phyloP scores from a whole-genome alignment of 2,888 invertebrate genomes.

The Gastrophysa polygoni region DNA sequence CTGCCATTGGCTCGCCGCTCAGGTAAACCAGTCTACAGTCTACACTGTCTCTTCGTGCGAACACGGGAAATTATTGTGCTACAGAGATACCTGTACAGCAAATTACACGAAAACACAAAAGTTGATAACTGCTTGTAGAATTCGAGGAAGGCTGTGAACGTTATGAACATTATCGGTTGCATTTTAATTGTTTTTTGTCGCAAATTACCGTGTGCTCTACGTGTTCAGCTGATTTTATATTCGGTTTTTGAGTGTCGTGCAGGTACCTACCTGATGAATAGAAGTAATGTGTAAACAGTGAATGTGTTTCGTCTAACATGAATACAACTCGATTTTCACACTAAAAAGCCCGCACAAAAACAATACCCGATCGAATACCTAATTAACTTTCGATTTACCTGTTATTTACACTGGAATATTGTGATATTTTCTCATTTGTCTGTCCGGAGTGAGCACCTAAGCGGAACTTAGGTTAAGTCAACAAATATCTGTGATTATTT shows the following conservation, averaged over 20 bases:
- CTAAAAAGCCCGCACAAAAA: background rate
- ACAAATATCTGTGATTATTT: constrained; percentile 20
- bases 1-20: constrained; percentile 31
- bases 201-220: constrained; percentile 6
- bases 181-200: constrained; percentile 24
- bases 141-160: constrained; percentile 44
- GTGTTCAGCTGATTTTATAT: background rate
- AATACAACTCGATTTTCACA: background rate
- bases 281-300: constrained; percentile 24
- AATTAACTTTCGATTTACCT: constrained; percentile 7
- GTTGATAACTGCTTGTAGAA: constrained; percentile 35
- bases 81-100: constrained; percentile 45
- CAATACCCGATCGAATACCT: constrained; percentile 12
- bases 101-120: constrained; percentile 40
- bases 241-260: constrained; percentile 7
- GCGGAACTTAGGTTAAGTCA: constrained; percentile 43
- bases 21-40: constrained; percentile 58
- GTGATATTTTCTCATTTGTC: constrained; percentile 38
- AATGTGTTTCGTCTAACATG: constrained; percentile 17
- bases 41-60: constrained; percentile 50
- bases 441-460: constrained; percentile 26
- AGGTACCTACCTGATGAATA: background rate
- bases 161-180: constrained; percentile 33
- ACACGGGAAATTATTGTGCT: constrained; percentile 46
- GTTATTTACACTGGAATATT: constrained; percentile 23